These are phyloP conservation scores for Charina bottae DNA, from an alignment of 2,113 vertebrate species.

Conservation along the genomic window DNA sequence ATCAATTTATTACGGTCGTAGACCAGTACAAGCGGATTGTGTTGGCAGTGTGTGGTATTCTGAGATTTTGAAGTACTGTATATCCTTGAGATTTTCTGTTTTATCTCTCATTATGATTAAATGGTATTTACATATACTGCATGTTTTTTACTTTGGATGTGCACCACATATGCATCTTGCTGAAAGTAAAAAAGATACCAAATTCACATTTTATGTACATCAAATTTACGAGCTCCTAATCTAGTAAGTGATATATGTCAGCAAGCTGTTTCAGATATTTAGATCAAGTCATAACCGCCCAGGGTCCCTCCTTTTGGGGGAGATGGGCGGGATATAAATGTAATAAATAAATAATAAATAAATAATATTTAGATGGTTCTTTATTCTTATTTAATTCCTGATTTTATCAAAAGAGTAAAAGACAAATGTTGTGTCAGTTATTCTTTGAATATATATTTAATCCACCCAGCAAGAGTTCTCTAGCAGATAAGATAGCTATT, in stretches of 20 bases:
- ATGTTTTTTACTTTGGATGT: too few relatives aligned
- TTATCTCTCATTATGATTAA: background rate
- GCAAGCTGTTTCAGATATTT: background rate
- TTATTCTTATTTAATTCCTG: background rate
- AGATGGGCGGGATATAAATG: too few relatives aligned
- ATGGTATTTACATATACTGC: too few relatives aligned
- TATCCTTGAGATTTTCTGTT: slow-evolving; percentile 46
- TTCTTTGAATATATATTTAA: background rate
- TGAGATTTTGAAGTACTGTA: slow-evolving; percentile 30
- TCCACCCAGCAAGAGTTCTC: background rate
- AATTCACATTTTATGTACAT: background rate
- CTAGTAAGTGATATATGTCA: background rate
- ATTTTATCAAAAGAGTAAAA: background rate
- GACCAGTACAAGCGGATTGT: too few relatives aligned
- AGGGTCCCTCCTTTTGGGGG: too few relatives aligned
- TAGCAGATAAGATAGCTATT: background rate
- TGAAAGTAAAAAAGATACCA: background rate
- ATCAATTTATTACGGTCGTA: too few relatives aligned
- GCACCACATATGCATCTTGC: too few relatives aligned
- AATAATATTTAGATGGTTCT: background rate
- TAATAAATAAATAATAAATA: too few relatives aligned
- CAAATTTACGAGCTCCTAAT: background rate
- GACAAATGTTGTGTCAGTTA: background rate
- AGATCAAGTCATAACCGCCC: too few relatives aligned
- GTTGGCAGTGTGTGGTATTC: slow-evolving; percentile 25